A percentile compares a stretch with the other conserved stretches of the same genome.
phyloP scores from a whole-genome alignment of 2,797 vertebrate species.

The Leucoraja ocellata region DNA sequence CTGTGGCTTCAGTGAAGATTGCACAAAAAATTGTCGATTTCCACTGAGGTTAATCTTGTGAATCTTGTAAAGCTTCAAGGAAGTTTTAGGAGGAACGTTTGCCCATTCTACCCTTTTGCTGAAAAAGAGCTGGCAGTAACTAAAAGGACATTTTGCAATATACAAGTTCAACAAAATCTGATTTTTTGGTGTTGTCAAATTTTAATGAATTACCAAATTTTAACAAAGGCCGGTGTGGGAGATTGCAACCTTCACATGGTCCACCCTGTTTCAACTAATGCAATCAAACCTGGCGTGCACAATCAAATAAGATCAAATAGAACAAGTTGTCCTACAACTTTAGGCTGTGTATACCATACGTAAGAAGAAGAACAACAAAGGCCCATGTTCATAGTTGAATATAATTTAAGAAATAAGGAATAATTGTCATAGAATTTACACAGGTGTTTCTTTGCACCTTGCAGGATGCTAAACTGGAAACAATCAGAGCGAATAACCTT shows the following conservation, averaged over 20 bases:
- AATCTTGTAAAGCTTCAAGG: background rate
- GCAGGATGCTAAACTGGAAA: background rate
- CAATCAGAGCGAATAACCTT: background rate
- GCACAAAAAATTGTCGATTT: background rate
- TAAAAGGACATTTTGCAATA: background rate
- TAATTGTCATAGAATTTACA: background rate
- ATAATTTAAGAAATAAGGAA: background rate
- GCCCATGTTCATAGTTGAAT: background rate
- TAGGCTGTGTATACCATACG: no score
- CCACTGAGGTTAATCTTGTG: background rate
- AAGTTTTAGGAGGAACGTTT: background rate
- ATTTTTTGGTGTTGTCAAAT: background rate
- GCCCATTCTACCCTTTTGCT: background rate
- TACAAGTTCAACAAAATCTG: background rate
- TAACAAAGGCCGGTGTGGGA: background rate
- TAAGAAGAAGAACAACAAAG: background rate
- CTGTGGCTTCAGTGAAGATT: background rate
- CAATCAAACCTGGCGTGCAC: no score
- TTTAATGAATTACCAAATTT: background rate
- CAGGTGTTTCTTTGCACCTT: background rate
- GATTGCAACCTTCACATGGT: no score
- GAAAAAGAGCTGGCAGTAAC: background rate
- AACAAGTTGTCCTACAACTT: no score
- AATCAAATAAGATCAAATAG: no score
- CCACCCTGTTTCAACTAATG: no score